Evolutionary conservation across 2,113 vertebrate genomes (phyloP), one percentile per base, ranked within the genome.

Genomic region (Crypturellus undulatus): DNA sequence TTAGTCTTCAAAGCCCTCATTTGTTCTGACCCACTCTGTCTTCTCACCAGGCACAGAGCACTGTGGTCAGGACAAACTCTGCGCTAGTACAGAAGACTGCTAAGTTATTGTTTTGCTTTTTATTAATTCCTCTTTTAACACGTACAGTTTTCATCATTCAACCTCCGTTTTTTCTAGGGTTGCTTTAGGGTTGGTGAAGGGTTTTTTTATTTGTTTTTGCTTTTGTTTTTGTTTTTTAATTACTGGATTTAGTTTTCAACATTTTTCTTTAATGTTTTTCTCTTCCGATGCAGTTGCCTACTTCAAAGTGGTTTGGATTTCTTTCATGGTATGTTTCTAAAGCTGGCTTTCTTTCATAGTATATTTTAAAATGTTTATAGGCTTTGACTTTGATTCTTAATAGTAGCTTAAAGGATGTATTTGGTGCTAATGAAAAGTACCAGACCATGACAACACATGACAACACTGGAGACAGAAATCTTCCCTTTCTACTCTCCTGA

Each of bases 91-190:
- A 84, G 43, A 85, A 68, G 45, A 84, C 52, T 94, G 85, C 45
- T 72, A 85, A 80, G 69, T 93, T 95, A 81, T 76, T 95, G 83
- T 93, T 94, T 93, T 65, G 30, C 12, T 94, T 94, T 80, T 12
- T 49, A 91, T 93, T 80, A 91, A 91, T 86, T 90, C 68, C 32
- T 79, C 62, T 84, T 92, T 78, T 78, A 84, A 71, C 8, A 4
- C 76, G 62, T 58, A 90, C 0, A 0, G n/a, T 75, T 96, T 96
- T 94, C 92, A 85, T 65, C 72, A 88, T 78, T 38, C 58, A 93
- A 47, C 8, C 60, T 94, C 38, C 68, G 84, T 90, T 83, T 86
- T 90, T 84, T 84, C 28, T 88, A 8, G 40, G 40, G 40, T 42
- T 42, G 36, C 30, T 64, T 19, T 32, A 54, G 79, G 72, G 24